phyloP scores from a whole-genome alignment of 2,113 vertebrate genomes.

The Colistium nudipinnis region DNA sequence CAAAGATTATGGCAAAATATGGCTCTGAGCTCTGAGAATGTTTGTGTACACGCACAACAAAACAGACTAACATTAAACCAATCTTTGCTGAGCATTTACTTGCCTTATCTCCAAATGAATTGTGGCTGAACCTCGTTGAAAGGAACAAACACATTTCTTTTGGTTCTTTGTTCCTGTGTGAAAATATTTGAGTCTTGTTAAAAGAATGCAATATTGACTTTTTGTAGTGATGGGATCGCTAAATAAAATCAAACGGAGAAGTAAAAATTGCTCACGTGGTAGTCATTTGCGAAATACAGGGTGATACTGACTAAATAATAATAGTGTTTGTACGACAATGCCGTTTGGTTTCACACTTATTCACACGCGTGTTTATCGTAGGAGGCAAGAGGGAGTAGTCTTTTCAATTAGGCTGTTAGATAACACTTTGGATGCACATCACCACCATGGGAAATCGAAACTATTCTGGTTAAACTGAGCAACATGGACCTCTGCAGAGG shows the following conservation, averaged over 20 bases:
- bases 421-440: slow-evolving; percentile 18
- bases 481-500: background rate
- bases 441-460: slow-evolving; percentile 23
- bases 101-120: too few relatives aligned
- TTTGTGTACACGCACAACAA: too few relatives aligned
- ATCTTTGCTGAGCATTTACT: too few relatives aligned
- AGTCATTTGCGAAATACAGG: slow-evolving; percentile 12
- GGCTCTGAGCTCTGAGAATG: background rate
- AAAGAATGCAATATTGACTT: slow-evolving; percentile 14
- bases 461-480: slow-evolving; percentile 4
- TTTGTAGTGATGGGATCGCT: background rate
- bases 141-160: too few relatives aligned
- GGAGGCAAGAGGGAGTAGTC: slow-evolving; percentile 14
- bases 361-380: slow-evolving; percentile 5
- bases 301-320: slow-evolving; percentile 12
- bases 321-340: background rate
- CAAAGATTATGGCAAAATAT: background rate
- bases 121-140: too few relatives aligned
- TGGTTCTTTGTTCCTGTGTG: too few relatives aligned
- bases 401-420: slow-evolving; percentile 30
- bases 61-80: too few relatives aligned
- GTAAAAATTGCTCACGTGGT: slow-evolving; percentile 3
- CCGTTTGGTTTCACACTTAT: background rate
- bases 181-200: too few relatives aligned
- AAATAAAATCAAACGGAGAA: background rate